Base-by-base conservation (phyloP, 2,888 invertebrate genomes). In the Rotaria sp. region DNA sequence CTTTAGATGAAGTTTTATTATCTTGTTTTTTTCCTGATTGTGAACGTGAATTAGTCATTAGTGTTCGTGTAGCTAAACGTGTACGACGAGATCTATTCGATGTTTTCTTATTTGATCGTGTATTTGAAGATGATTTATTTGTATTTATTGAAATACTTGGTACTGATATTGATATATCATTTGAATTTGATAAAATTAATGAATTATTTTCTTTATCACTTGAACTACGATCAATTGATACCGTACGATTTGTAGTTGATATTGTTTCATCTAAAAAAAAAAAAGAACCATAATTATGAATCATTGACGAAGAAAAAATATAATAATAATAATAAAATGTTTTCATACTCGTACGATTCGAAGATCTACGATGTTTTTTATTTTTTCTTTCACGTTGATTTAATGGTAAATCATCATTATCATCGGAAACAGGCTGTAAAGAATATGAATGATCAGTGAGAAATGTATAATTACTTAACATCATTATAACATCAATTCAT, bases 121-220 rank as follows among this genome's bases (percentile, higher is more conserved):
- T 13, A n/a, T 30, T n/a, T 30, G 1, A 21, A 3, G 67, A 67
- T 67, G 21, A 38, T 38, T 67, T 67, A 67, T 35, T 67, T 30
- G 4, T 67, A 35, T 26, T 67, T 57, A 18, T 11, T 67, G 55
- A 4, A 24, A 0, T n/a, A 18, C 18, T 67, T 67, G 75, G 26
- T 13, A 15, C 8, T 35, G 75, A 26, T 41, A 15, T 45, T 41
- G 45, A 13, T n/a, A 10, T n/a, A n/a, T 24, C 11, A 45, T 10
- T 45, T 80, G 13, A 45, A 45, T 45, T 11, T n/a, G n/a, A 26
- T 45, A n/a, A n/a, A 67, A 67, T 35, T n/a, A 41, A 11, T n/a
- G 80, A 80, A 26, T 8, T 45, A 45, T 80, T 80, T 18, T 80
- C 80, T 80, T 80, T 80, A 80, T 80, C 80, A 80, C 80, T 80